Evolutionary conservation across 2,888 invertebrate genomes (phyloP), one percentile per base, ranked within the genome.

Genomic region (Uropetala carovei): DNA sequence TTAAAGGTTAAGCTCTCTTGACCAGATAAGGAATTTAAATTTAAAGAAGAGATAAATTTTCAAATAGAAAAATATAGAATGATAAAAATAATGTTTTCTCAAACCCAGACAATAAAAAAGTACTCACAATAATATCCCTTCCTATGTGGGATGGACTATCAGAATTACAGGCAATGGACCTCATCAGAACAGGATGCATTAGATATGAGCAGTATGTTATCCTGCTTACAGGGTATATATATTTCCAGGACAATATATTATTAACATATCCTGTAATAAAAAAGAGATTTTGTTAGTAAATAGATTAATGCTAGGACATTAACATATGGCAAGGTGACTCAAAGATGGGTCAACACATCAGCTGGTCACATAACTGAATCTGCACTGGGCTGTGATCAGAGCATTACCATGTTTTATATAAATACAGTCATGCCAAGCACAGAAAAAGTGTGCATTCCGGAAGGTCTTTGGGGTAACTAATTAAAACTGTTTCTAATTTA

Each of bases 131-230:
- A 5, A 92, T 89, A 68, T 93, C 93, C 58, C 92, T 91, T 43
- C 92, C 92, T 2, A 95, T 94, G 93, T 96, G 96, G n/a, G 96
- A 94, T 0, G 96, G 95, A 11, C 94, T 94, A 93, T 96, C 96
- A 0, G 95, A 94, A 0, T 95, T 94, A 59, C 96, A 94, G 83
- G 96, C 94, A 92, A 96, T 94, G 0, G 94, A 93, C 14, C 96
- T 94, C 22, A 96, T 95, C 0, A 96, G 93, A 0, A 95, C 94
- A 0, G 96, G 96, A 94, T 96, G 96, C 85, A 96, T 93, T 93
- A 97, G 94, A 93, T 96, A 94, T 92, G 95, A 94, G 93, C 96
- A 95, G 94, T 96, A 96, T 93, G 96, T 95, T 57, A 96, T 94
- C 92, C 96, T 95, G 92, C 96, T 96, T 75, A 96, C 94, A 0